A percentile compares a stretch with the other conserved stretches of the same genome.
These are phyloP conservation scores for Gnathonemus longibarbis DNA, from an alignment of 2,113 vertebrate genomes.

Conservation along the genomic window DNA sequence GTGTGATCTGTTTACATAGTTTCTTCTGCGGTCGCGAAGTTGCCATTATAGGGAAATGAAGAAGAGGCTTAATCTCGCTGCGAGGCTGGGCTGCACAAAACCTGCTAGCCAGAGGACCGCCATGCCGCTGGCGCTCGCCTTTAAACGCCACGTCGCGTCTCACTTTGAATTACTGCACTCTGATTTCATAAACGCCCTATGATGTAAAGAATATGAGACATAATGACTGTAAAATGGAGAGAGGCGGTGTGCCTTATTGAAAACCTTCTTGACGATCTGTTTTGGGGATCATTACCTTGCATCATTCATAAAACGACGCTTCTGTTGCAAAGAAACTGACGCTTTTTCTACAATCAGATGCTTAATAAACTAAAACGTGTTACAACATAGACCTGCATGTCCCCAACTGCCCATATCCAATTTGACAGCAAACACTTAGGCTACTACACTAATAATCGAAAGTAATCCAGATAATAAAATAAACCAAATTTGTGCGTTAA, in stretches of 20 bases:
- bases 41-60: neutral
- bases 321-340: neutral
- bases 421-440: neutral
- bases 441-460: neutral
- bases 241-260: neutral
- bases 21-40: neutral
- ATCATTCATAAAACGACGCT: neutral
- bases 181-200: neutral
- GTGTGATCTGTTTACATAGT: conserved; percentile 8
- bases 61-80: neutral
- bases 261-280: neutral
- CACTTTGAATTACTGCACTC: neutral
- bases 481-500: neutral
- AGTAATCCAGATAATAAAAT: neutral
- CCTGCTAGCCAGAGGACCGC: neutral
- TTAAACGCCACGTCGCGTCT: neutral
- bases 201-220: neutral
- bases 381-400: neutral
- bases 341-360: neutral
- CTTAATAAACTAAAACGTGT: neutral
- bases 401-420: neutral
- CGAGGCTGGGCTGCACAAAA: neutral
- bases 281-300: neutral
- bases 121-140: neutral
- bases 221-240: neutral